A percentile compares a stretch with the other conserved stretches of the same genome.
These are phyloP conservation scores for Fistularia commersonii DNA, from an alignment of 2,797 vertebrate species.

Conservation along the genomic window DNA sequence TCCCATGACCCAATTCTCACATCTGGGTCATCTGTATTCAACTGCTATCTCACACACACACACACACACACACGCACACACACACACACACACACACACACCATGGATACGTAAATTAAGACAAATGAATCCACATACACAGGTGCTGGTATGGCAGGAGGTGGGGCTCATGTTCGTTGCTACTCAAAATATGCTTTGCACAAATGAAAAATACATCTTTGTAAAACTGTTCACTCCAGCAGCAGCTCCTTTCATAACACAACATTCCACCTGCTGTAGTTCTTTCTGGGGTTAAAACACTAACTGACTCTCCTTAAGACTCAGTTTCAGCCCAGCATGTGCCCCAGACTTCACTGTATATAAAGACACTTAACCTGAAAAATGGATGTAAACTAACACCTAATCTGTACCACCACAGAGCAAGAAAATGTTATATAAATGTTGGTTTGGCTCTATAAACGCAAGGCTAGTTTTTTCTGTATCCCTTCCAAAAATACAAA, in stretches of 20 bases:
- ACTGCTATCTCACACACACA: conserved; percentile 29
- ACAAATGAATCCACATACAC: conserved; percentile 29
- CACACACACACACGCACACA: conserved; percentile 20
- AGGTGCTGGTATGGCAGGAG: conserved; percentile 16
- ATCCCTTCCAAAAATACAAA: conserved; percentile 68
- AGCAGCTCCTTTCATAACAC: too few species aligned
- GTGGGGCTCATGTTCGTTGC: too few species aligned
- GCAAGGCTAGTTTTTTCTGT: conserved; percentile 47
- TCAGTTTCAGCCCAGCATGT: conserved; percentile 22
- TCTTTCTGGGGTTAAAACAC: too few species aligned
- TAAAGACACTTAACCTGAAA: conserved; percentile 29
- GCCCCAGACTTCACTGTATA: conserved; percentile 8
- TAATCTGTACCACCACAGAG: conserved; percentile 58
- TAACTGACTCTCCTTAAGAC: conserved; percentile 4
- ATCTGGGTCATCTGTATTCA: conserved; percentile 78
- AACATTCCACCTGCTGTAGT: too few species aligned
- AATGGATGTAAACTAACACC: conserved; percentile 49
- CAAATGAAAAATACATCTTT: too few species aligned
- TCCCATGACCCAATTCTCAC: conserved; percentile 79
- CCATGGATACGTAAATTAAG: conserved; percentile 29
- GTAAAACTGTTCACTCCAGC: too few species aligned
- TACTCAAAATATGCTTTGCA: too few species aligned
- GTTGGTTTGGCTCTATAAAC: conserved; percentile 64
- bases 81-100: conserved; percentile 10
- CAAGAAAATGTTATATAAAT: conserved; percentile 61